Evolutionary conservation across 2,888 invertebrate genomes (phyloP).

Genomic region (Chrysolina haemoptera): DNA sequence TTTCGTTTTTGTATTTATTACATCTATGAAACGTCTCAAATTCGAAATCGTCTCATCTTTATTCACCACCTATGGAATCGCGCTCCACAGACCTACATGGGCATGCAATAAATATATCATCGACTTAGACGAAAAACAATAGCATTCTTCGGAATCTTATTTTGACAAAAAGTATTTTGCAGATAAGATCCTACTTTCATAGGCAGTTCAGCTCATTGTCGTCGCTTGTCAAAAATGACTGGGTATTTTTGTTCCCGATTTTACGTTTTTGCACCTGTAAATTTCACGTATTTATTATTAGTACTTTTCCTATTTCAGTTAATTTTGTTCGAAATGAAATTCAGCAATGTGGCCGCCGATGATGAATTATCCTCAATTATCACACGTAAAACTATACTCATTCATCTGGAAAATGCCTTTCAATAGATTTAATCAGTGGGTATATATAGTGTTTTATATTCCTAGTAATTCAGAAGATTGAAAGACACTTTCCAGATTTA

Average conservation of each 20-base stretch:
- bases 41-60: constrained; percentile 17
- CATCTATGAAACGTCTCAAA: constrained; percentile 22
- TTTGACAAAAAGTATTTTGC: constrained; percentile 17
- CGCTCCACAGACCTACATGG: constrained; percentile 19
- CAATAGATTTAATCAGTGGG: too few species aligned
- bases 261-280: neutral
- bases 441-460: too few species aligned
- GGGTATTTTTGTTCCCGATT: neutral
- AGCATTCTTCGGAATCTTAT: constrained; percentile 10
- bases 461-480: too few species aligned
- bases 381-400: too few species aligned
- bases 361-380: too few species aligned
- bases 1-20: constrained; percentile 13
- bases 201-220: neutral
- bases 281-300: neutral
- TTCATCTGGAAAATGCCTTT: too few species aligned
- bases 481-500: too few species aligned
- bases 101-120: constrained; percentile 21
- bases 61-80: constrained; percentile 20
- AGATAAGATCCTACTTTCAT: constrained; percentile 7
- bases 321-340: too few species aligned
- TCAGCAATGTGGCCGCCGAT: too few species aligned
- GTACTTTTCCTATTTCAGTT: too few species aligned
- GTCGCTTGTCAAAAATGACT: neutral
- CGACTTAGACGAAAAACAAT: constrained; percentile 18